These are phyloP conservation scores for Capitulum mitella DNA, from an alignment of 2,888 invertebrate species.

Conservation along the genomic window DNA sequence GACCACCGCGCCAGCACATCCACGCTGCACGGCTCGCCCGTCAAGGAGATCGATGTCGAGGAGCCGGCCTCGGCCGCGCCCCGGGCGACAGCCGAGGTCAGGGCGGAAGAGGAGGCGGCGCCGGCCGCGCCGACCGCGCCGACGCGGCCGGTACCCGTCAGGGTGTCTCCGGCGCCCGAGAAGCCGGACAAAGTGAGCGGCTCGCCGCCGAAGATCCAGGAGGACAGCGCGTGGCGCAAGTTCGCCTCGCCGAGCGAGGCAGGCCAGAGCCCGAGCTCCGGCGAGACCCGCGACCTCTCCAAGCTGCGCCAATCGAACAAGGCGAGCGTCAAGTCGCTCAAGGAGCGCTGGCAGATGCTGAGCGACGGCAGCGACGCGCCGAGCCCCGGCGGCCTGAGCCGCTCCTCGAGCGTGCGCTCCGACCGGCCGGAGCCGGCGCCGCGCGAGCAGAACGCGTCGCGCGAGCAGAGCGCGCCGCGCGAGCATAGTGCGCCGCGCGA, in stretches of 20 bases:
- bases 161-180: background rate
- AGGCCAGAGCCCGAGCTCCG: background rate
- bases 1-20: slow-evolving; percentile 18
- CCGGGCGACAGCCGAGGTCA: too few species aligned
- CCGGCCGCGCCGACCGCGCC: background rate
- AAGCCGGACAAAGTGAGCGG: background rate
- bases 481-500: background rate
- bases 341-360: slow-evolving; percentile 10
- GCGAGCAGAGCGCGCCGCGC: background rate
- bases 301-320: background rate
- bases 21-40: slow-evolving; percentile 1
- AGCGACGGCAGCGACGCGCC: background rate
- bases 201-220: background rate
- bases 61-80: background rate
- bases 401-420: background rate
- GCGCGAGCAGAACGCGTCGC: background rate
- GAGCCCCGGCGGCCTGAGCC: background rate
- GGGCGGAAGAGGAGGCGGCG: background rate
- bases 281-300: background rate
- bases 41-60: background rate
- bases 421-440: background rate
- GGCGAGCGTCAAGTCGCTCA: slow-evolving; percentile 6
- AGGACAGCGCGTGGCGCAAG: background rate
- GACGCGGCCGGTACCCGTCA: background rate
- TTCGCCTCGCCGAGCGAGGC: background rate